Evolutionary conservation across 1,140 invertebrate species (phyloP).

Genomic region (Heliothis subflexa): DNA sequence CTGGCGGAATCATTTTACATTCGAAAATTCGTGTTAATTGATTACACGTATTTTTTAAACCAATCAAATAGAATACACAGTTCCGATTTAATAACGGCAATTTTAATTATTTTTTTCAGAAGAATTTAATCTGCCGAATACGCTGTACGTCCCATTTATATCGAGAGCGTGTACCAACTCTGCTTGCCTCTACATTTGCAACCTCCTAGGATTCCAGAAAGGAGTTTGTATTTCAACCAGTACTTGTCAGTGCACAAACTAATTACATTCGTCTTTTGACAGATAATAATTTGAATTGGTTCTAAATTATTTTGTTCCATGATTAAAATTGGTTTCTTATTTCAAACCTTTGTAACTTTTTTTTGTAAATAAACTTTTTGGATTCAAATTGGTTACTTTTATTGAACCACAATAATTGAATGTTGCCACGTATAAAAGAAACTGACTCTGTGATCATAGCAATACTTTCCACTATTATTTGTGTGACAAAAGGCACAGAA

Average conservation of each 20-base stretch:
- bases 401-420: neutral
- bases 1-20: no score
- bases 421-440: neutral
- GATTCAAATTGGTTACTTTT: neutral
- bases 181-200: conserved; percentile 10
- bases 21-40: no score
- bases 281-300: neutral
- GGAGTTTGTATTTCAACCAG: conserved; percentile 21
- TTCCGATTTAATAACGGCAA: no score
- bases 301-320: neutral
- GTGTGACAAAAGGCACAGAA: neutral
- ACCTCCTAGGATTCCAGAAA: neutral
- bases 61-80: no score
- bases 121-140: neutral
- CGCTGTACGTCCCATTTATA: neutral
- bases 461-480: neutral
- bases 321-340: no score
- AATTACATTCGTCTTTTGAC: neutral
- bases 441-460: neutral
- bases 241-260: conserved; percentile 16
- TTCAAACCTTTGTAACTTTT: neutral
- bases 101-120: conserved; percentile 13
- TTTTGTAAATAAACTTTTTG: neutral
- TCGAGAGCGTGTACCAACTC: conserved; percentile 5
- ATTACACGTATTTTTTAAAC: no score